Evolutionary conservation across 2,797 vertebrate species (phyloP), one percentile per base, ranked within the genome.

Genomic region (Thalassophryne amazonica): DNA sequence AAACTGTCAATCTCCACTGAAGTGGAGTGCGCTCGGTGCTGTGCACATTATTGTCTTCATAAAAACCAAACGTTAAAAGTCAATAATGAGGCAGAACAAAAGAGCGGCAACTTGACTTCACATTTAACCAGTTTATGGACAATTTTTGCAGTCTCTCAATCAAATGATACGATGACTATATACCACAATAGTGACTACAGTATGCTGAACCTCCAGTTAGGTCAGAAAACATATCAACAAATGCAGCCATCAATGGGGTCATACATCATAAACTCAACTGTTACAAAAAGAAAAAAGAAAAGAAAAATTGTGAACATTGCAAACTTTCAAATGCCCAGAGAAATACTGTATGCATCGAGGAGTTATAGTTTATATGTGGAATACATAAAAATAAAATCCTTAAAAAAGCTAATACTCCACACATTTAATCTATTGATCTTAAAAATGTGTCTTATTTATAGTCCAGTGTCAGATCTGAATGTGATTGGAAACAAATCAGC

Each of bases 121-220:
- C 78, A 78, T 74, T 68, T 48, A 76, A 78, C 62, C 62, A 69
- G 53, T 80, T 86, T 81, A 81, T 81, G 69, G 71, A 77, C 52
- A 80, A 39, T 51, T 77, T n/a, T 80, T 69, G 48, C 50, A 72
- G 57, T 65, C 46, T 70, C 40, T 76, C 52, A 73, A 62, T 58
- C 46, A 79, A 81, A 73, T 63, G 23, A 70, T 80, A 82, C 50
- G 22, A 60, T 72, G 63, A 79, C 54, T 60, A 60, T 54, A 76
- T 73, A 77, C 64, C 58, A 78, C 70, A 71, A 58, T 40, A 63
- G 42, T 67, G 64, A 71, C 28, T 57, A 55, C 24, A 19, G 13
- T 67, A 52, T 48, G 21, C 49, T 50, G 46, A 69, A 40, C 33
- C 59, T 57, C 43, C 39, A 54, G 17, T 46, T 17, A 57, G 41